Base-by-base conservation (phyloP, 1,140 invertebrate genomes). In the Drosophila aff. region DNA sequence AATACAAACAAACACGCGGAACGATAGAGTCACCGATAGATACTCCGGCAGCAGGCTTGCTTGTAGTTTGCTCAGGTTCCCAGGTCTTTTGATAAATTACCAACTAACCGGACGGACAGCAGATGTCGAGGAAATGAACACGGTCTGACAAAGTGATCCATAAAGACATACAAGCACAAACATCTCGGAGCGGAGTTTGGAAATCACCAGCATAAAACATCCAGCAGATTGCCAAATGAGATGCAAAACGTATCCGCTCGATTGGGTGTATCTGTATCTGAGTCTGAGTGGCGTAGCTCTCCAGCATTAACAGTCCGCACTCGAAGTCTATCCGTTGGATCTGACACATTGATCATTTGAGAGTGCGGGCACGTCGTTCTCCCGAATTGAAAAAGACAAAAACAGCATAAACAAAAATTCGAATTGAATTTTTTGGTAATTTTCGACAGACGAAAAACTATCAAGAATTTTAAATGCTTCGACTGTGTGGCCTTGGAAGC, bases 391-490 rank as follows among this genome's bases (percentile, higher is more conserved):
- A 36, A 18, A 23, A 55, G 0, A 38, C 8, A 18, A 36, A 53
- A 53, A 33, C 10, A 55, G 31, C 33, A 3, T 65, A 58, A 59
- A 18, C 23, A 44, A 26, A 36, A 40, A 41, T 33, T 64, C 38
- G 47, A 60, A 69, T 55, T 57, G 13, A 41, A 36, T 58, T 66
- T 66, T 85, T 73, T 68, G 77, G 64, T 62, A 62, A 66, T 76
- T 83, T 80, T 81, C 59, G 63, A 43, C 44, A 75, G 26, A 64
- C 74, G n/a, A 13, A 82, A 86, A 82, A 87, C 83, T 72, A 83
- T 83, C 68, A 87, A 87, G 85, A 84, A 87, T 90, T 85, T 90
- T 78, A 85, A 87, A 90, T 89, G 84, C 55, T 83, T 46, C 60
- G 60, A 63, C 15, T 8, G 41, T 33, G 52, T 67, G 83, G 86